Evolutionary conservation across 1,140 invertebrate species (phyloP).

Genomic region (Drosophila pallidifrons): DNA sequence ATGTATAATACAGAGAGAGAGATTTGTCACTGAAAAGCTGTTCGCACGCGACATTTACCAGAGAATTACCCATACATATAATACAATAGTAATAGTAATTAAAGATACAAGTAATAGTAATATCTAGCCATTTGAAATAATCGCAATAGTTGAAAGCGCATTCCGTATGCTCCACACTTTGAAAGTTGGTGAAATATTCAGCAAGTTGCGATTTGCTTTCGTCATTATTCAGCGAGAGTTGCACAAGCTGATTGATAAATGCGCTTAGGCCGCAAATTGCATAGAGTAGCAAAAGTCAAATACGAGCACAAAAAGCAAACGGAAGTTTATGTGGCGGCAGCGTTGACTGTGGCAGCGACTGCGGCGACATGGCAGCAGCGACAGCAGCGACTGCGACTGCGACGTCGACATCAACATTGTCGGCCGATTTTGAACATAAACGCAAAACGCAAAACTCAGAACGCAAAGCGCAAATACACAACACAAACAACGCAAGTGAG

Average conservation of each 20-base stretch:
- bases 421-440: slow-evolving; percentile 57
- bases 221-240: not conserved
- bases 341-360: not conserved
- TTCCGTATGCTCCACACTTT: not conserved
- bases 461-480: slow-evolving; percentile 48
- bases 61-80: too few relatives aligned
- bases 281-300: slow-evolving; percentile 49
- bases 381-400: not conserved
- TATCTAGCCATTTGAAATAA: too few relatives aligned
- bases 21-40: too few relatives aligned
- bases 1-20: too few relatives aligned
- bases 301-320: slow-evolving; percentile 56
- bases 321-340: slow-evolving; percentile 65
- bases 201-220: not conserved
- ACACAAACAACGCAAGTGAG: slow-evolving; percentile 61
- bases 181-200: not conserved
- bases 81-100: too few relatives aligned
- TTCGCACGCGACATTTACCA: too few relatives aligned
- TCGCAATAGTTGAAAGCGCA: too few relatives aligned
- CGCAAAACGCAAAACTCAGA: slow-evolving; percentile 47
- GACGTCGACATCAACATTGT: slow-evolving; percentile 15
- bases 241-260: slow-evolving; percentile 9
- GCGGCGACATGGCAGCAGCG: slow-evolving; percentile 9
- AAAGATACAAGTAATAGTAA: too few relatives aligned
- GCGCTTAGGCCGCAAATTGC: not conserved